A percentile compares a stretch with the other conserved stretches of the same genome.
phyloP scores from a whole-genome alignment of 2,797 vertebrate genomes.

The Nannoperca australis region DNA sequence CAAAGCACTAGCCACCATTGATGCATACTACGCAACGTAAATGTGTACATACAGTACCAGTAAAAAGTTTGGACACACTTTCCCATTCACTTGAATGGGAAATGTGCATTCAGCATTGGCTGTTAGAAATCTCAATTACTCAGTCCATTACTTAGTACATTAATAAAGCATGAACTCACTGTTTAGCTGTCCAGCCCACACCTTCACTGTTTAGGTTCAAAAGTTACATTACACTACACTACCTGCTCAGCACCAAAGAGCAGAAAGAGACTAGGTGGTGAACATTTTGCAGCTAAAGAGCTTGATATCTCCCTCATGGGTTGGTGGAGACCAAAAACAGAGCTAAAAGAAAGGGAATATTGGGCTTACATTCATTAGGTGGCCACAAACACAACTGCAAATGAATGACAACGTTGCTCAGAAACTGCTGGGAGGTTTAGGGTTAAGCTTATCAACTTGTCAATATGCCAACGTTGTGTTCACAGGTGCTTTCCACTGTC shows the following conservation, averaged over 20 bases:
- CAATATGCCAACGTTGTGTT: background rate
- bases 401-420: background rate
- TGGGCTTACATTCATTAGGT: too few relatives aligned
- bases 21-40: conserved; percentile 5
- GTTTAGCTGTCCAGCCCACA: too few relatives aligned
- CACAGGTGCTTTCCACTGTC: background rate
- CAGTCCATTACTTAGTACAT: background rate
- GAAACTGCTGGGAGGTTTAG: background rate
- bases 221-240: too few relatives aligned
- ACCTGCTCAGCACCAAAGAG: background rate
- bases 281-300: background rate
- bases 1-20: conserved; percentile 7
- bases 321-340: conserved; percentile 7
- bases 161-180: background rate
- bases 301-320: conserved; percentile 1
- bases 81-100: too few relatives aligned
- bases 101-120: background rate
- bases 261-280: background rate
- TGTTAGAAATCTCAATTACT: background rate
- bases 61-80: too few relatives aligned
- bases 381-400: background rate
- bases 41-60: background rate
- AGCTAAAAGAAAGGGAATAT: background rate
- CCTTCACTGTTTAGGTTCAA: background rate
- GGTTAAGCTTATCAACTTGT: background rate